A percentile compares a stretch with the other conserved stretches of the same genome.
Conservation (phyloP, 2,113 vertebrate genomes). For the Carollia perspicillata region DNA sequence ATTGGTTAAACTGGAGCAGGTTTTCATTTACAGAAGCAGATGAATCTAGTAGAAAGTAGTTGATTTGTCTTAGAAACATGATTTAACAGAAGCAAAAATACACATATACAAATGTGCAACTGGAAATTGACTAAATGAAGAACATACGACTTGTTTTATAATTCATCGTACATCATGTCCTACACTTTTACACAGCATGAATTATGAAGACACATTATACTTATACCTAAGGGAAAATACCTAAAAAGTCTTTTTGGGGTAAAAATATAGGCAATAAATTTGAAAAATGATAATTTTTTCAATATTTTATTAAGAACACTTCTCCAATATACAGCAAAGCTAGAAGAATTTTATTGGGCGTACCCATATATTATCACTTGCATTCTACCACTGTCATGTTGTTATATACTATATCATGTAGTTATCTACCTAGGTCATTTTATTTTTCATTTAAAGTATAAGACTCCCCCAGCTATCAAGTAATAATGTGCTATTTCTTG, state of each 20-base stretch:
- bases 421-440: background rate
- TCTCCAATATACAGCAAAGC: background rate
- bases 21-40: background rate
- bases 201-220: background rate
- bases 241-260: background rate
- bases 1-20: background rate
- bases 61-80: background rate
- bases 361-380: background rate
- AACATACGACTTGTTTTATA: background rate
- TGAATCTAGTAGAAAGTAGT: background rate
- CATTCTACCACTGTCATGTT: background rate
- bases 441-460: background rate
- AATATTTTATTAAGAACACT: background rate
- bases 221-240: background rate
- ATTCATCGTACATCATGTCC: background rate
- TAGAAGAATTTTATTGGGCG: background rate
- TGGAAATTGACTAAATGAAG: background rate
- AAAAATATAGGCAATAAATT: background rate
- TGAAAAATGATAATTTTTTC: background rate
- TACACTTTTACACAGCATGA: background rate
- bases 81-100: slow-evolving; percentile 29
- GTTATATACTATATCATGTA: background rate
- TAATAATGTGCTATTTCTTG: slow-evolving; percentile 11
- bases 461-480: background rate
- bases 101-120: background rate